These are phyloP conservation scores for Plagiodera versicolora DNA, from an alignment of 2,888 invertebrate genomes.

Conservation along the genomic window DNA sequence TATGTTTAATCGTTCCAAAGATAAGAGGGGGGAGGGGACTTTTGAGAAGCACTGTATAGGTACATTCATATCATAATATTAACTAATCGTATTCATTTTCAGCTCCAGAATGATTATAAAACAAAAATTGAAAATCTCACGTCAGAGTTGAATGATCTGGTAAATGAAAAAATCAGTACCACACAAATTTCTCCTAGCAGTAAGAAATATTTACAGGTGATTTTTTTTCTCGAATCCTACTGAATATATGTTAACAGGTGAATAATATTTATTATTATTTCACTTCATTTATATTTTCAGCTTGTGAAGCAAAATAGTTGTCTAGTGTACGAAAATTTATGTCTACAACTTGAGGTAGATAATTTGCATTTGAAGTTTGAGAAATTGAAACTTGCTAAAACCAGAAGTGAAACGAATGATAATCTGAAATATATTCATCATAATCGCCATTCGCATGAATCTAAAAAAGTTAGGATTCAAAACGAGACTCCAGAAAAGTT, in stretches of 20 bases:
- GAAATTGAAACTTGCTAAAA: conserved; percentile 40
- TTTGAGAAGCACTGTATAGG: too few species aligned
- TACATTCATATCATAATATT: too few species aligned
- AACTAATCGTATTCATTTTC: conserved; percentile 30
- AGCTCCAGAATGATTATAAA: conserved; percentile 46
- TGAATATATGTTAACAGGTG: too few species aligned
- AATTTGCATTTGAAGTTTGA: conserved; percentile 43
- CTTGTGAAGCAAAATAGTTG: conserved; percentile 52
- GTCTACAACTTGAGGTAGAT: conserved; percentile 50
- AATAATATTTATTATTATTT: too few species aligned
- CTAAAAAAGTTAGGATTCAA: conserved; percentile 1
- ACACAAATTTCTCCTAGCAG: conserved; percentile 50
- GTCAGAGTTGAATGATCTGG: conserved; percentile 45
- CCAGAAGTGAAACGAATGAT: conserved; percentile 45
- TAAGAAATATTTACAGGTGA: conserved; percentile 53
- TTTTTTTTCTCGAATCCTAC: conserved; percentile 6
- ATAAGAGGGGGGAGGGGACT: too few species aligned
- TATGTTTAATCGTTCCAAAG: too few species aligned
- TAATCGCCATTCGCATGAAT: conserved; percentile 10
- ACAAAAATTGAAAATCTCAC: conserved; percentile 46
- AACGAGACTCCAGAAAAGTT: conserved; percentile 38
- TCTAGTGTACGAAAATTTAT: conserved; percentile 52
- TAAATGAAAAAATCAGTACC: conserved; percentile 43
- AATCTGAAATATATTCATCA: conserved; percentile 41
- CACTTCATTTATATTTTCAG: conserved; percentile 35